phyloP scores from a whole-genome alignment of 2,797 vertebrate species.

The Lerista edwardsae region DNA sequence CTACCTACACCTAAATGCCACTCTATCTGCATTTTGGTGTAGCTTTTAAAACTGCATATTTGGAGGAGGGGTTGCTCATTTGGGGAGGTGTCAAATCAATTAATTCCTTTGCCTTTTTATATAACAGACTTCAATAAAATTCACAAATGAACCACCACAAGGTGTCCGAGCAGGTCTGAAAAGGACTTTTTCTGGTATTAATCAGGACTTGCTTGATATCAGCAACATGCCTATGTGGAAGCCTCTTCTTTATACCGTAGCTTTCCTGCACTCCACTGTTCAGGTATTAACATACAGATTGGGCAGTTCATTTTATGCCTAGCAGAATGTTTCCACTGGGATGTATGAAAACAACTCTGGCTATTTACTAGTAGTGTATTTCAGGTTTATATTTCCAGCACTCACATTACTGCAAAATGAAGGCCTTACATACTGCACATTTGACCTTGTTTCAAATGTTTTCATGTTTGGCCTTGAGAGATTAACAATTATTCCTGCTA shows the following conservation, averaged over 20 bases:
- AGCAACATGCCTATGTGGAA: slow-evolving; percentile 85
- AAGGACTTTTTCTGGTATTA: slow-evolving; percentile 85
- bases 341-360: neutral
- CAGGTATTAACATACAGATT: slow-evolving; percentile 66
- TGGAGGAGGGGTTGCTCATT: neutral
- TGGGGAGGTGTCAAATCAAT: slow-evolving; percentile 44
- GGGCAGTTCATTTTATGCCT: neutral
- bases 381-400: neutral
- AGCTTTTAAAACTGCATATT: slow-evolving; percentile 27
- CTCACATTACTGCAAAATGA: neutral
- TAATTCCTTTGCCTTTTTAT: slow-evolving; percentile 45
- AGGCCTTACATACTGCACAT: neutral
- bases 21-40: neutral
- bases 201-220: slow-evolving; percentile 81
- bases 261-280: slow-evolving; percentile 86
- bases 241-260: slow-evolving; percentile 85
- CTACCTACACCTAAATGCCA: too few relatives aligned
- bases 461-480: neutral
- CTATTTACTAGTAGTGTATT: neutral
- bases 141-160: slow-evolving; percentile 87
- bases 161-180: slow-evolving; percentile 84
- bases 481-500: neutral
- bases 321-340: neutral
- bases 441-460: neutral
- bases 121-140: slow-evolving; percentile 78